Base-by-base conservation (phyloP, 2,888 invertebrate genomes). In the Eurytoma californica region DNA sequence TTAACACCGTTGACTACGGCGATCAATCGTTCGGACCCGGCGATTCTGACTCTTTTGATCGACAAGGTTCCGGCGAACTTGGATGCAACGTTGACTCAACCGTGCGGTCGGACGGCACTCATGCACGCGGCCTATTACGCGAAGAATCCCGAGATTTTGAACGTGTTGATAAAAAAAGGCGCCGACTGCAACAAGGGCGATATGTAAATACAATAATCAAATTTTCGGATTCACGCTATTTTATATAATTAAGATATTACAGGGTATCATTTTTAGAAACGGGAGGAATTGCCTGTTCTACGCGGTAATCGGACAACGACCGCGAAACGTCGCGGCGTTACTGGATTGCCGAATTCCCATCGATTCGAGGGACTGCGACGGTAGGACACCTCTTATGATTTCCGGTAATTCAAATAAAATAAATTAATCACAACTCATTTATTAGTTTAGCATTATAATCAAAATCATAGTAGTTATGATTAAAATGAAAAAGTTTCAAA, bases 251-350 rank as follows among this genome's bases (percentile, higher is more conserved):
- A 24, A 53, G 61, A 73, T 28, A 49, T 20, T n/a, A n/a, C 1
- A 24, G 12, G 14, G 9, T 5, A 24, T 49, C 47, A 53, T 53
- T 16, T 53, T 13, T 24, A 86, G 86, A 16, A 82, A 83, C 39
- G 85, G 84, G 9, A 85, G 85, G 85, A 84, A 80, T 66, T 83
- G 83, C 47, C 82, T 86, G 12, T 82, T 80, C 12, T 83, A 85
- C n/a, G 85, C 86, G 0, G 75, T 86, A 16, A 80, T 82, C 7
- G 85, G 84, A 7, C 82, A 82, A 47, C 80, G 82, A 53, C 68
- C 76, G 18, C 72, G 70, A 60, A 86, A 85, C 51, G 80, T 86
- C 3, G 16, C 13, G 1, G 72, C 75, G 20, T 80, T 86, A 9
- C 67, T 86, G 47, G 80, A 85, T 16, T 20, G 30, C 3, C 82